Conservation (phyloP, 2,888 invertebrate genomes). For the Lomographa bimaculata region DNA sequence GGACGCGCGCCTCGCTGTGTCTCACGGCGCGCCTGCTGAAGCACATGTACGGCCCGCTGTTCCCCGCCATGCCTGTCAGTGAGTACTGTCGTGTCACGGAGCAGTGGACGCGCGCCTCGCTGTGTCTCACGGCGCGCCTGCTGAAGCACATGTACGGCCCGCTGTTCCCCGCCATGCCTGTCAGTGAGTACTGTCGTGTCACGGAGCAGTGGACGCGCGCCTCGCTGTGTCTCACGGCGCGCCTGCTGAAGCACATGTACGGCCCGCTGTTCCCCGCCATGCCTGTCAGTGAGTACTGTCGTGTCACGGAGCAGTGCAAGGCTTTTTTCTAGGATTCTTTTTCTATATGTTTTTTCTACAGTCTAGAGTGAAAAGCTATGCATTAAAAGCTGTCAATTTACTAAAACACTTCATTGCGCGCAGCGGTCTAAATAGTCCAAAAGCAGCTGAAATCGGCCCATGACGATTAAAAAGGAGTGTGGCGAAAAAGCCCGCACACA, state of each 20-base stretch:
- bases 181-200: constrained; percentile 89
- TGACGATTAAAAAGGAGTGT: no score
- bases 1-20: constrained; percentile 96
- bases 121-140: constrained; percentile 93
- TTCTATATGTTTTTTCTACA: no score
- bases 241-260: constrained; percentile 93
- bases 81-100: constrained; percentile 91
- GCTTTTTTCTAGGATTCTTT: no score
- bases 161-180: constrained; percentile 90
- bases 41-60: constrained; percentile 94
- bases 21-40: constrained; percentile 92
- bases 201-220: constrained; percentile 98
- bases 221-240: constrained; percentile 93
- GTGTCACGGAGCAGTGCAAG: constrained; percentile 98
- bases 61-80: constrained; percentile 92
- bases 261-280: constrained; percentile 92
- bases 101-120: constrained; percentile 97
- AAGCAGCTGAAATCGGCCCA: no score
- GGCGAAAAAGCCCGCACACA: no score
- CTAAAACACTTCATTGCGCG: no score
- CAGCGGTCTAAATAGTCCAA: no score
- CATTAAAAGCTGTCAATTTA: no score
- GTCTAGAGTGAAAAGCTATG: no score
- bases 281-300: constrained; percentile 89
- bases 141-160: constrained; percentile 95